Evolutionary conservation across 2,797 vertebrate species (phyloP).

Genomic region (Austrolebias charrua): DNA sequence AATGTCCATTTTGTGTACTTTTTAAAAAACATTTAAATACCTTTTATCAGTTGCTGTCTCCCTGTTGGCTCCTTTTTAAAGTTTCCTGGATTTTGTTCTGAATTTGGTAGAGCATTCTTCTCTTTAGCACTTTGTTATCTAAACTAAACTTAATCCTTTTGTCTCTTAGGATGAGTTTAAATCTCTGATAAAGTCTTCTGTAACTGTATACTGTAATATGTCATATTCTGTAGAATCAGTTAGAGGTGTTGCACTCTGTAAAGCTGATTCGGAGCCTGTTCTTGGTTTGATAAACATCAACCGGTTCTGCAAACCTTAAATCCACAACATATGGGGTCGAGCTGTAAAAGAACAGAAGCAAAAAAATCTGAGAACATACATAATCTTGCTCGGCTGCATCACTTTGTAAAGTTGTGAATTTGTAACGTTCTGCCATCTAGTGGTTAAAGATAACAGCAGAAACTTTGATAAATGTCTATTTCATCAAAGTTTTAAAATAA

Average conservation of each 20-base stretch:
- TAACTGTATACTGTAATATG: not conserved
- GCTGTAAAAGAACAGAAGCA: conserved; percentile 10
- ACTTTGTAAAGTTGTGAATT: not conserved
- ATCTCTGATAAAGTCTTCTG: not conserved
- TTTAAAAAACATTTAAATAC: no score
- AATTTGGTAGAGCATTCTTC: no score
- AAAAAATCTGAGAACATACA: conserved; percentile 8
- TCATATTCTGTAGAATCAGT: not conserved
- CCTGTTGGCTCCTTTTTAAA: no score
- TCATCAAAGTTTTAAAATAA: no score
- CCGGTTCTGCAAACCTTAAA: conserved; percentile 13
- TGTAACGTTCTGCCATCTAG: conserved; percentile 54
- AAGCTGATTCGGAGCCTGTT: no score
- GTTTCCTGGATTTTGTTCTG: no score
- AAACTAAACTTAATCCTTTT: no score
- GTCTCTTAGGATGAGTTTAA: not conserved
- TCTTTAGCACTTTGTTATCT: no score
- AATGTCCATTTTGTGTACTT: no score
- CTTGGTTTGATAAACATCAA: conserved; percentile 3
- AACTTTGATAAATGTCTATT: not conserved
- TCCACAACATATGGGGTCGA: conserved; percentile 8
- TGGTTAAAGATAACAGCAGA: conserved; percentile 20
- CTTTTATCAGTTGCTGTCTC: no score
- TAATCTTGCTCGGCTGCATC: not conserved
- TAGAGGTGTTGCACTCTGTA: no score